Base-by-base conservation (phyloP, 53 echinoderm and acorn worm species). In the Stichopus horrens region DNA sequence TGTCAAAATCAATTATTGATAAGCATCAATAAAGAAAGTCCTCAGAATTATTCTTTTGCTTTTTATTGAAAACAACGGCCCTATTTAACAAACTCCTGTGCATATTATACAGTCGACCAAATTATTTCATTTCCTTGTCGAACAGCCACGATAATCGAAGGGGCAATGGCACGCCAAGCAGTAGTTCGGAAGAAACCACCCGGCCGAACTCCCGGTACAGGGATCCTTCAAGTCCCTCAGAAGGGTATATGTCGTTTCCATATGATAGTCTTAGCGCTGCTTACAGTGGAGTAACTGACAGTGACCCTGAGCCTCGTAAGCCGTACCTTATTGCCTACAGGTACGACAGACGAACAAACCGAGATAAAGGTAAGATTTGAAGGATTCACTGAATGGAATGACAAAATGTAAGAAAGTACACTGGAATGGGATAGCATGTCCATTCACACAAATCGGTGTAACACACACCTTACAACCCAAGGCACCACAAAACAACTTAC, bases 231-330 rank as follows among this genome's bases (percentile, higher is more conserved):
- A 96, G 96, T 77, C 95, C 96, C 9, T 96, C 96, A 5, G 95
- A 96, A 86, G 95, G 96, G 0, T 96, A 96, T 83, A 93, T 96
- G 54, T 96, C 96, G 1, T 86, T 95, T 18, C 96, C 94, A 4
- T 94, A 93, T 78, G 95, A 96, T 65, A 94, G 95, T 80, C 83
- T 91, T 23, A 93, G 93, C 73, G 96, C 92, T 5, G 93, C 96
- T 37, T 93, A 93, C 52, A 96, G 96, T 78, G 95, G 94, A 11
- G 93, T 93, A 5, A 94, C 94, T 0, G 96, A 96, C 63, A 94
- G 94, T 63, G 96, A 96, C 73, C 92, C 94, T 8, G 96, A 95
- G 56, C 92, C 95, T 5, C 76, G 90, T 7, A 93, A 92, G 78
- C 92, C 92, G 21, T 93, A 91, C 57, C 87, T 87, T 7, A 85